A percentile compares a stretch with the other conserved stretches of the same genome.
phyloP scores from a whole-genome alignment of 2,888 invertebrate species.

The Pheosia tremula region DNA sequence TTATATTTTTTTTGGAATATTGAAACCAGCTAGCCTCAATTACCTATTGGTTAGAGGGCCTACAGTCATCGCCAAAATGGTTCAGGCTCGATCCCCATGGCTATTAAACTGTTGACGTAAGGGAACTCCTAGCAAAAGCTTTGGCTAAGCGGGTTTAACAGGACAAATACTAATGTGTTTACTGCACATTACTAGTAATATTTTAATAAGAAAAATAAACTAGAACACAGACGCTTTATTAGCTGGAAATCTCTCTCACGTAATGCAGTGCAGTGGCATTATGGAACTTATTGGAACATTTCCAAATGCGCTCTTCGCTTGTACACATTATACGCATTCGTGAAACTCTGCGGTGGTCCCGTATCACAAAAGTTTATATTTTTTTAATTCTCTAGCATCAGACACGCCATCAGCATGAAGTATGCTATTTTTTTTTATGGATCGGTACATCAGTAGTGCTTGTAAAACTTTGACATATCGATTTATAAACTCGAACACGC shows the following conservation, averaged over 20 bases:
- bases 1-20: no score
- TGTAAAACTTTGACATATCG: background rate
- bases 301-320: slow-evolving; percentile 31
- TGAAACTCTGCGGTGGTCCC: slow-evolving; percentile 9
- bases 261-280: slow-evolving; percentile 44
- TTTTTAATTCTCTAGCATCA: background rate
- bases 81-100: no score
- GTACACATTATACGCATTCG: background rate
- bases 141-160: no score
- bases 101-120: no score
- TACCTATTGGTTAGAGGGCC: no score
- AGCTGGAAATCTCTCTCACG: slow-evolving; percentile 47
- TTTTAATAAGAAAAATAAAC: slow-evolving; percentile 26
- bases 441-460: background rate
- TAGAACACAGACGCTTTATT: slow-evolving; percentile 45
- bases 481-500: background rate
- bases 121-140: no score
- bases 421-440: background rate
- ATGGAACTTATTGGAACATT: slow-evolving; percentile 47
- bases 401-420: background rate
- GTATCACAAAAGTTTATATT: background rate
- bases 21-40: no score
- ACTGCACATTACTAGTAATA: background rate
- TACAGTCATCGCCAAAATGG: no score
- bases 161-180: background rate